These are phyloP conservation scores for Diceros bicornis DNA, from an alignment of 2,797 vertebrate species.

Conservation along the genomic window DNA sequence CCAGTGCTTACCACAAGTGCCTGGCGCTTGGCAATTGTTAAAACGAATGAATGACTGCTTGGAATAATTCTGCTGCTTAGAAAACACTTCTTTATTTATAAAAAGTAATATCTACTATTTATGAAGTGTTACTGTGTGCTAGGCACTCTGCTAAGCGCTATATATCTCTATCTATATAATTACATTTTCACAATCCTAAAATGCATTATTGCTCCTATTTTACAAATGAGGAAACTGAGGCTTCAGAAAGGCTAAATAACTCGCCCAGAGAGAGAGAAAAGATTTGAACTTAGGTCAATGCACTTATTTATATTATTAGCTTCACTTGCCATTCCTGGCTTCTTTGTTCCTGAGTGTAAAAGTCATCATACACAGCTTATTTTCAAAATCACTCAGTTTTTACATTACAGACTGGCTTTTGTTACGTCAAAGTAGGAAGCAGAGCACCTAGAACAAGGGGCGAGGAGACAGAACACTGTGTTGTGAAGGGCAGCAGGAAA, in stretches of 20 bases:
- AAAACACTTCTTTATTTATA: constrained; percentile 34
- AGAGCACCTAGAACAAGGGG: not conserved
- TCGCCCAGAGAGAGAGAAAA: not conserved
- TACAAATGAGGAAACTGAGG: constrained; percentile 32
- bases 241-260: constrained; percentile 27
- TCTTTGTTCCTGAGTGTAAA: constrained; percentile 38
- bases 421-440: constrained; percentile 17
- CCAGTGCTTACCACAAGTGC: not conserved
- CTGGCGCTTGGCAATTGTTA: not conserved
- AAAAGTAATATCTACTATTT: not conserved
- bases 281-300: not conserved
- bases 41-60: constrained; percentile 38
- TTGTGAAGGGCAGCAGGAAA: not conserved
- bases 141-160: not conserved
- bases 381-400: constrained; percentile 37
- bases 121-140: not conserved
- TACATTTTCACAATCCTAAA: not conserved
- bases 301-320: constrained; percentile 45
- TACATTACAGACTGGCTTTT: not conserved
- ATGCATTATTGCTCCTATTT: constrained; percentile 25
- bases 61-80: constrained; percentile 39
- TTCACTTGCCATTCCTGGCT: constrained; percentile 10
- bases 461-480: not conserved
- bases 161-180: not conserved
- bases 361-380: not conserved